Evolutionary conservation across 1,140 invertebrate genomes (phyloP), one percentile per base, ranked within the genome.

Genomic region (Stegodyphus mimosarum): DNA sequence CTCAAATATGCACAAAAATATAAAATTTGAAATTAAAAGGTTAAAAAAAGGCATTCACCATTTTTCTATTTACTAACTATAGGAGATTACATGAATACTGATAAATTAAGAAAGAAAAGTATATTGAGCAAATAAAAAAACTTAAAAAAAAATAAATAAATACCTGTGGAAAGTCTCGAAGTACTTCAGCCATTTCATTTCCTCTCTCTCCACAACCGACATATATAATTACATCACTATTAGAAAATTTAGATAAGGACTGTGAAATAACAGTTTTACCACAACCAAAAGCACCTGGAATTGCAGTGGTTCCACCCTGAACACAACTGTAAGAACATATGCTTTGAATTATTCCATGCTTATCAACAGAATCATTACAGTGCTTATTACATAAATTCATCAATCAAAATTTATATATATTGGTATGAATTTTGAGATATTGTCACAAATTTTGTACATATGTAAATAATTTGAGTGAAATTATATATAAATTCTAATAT

Each of bases 231-330:
- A 99, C 97, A 92, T 99, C 98, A 85, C 97, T 99, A 92, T 99
- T 99, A 89, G 98, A 99, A 92, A 98, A 99, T 91, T 99, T 99
- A 87, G 98, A 99, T 79, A 99, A 92, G 7, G 99, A 96, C 92
- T 99, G 98, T 1, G 97, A 99, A 90, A 99, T 99, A 87, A 99
- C 99, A 92, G 99, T 99, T 93, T 99, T 99, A 88, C 99, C 99
- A 92, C 99, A 99, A 89, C 96, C 96, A 89, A 97, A 97, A 90
- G 96, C 96, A 87, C 98, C 98, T 72, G 99, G 98, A 92, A 99
- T 99, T 87, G 99, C 99, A 0, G 99, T 99, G 18, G 99, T 99
- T 89, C 99, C 99, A 88, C 99, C 99, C 92, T 99, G 81, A 0
- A 84, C 81, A 70, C 81, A 84, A 6, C 81, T 84, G 17, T 17